These are phyloP conservation scores for Pycnomerus fuliginosus DNA, from an alignment of 2,888 invertebrate species.

Conservation along the genomic window DNA sequence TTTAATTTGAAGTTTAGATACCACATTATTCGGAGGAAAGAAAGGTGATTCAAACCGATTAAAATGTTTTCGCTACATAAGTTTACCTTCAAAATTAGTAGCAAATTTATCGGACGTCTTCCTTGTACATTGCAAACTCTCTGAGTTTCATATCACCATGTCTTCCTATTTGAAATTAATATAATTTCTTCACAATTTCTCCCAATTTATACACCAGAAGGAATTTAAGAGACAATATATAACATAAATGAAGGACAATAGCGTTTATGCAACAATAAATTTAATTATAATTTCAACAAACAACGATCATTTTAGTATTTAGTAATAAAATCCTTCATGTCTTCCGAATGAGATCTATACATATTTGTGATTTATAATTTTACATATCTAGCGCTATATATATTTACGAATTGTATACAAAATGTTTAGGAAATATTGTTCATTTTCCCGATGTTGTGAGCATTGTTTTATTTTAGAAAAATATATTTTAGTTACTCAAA, in stretches of 20 bases:
- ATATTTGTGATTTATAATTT: slow-evolving; percentile 32
- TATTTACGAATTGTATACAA: slow-evolving; percentile 27
- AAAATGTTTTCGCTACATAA: slow-evolving; percentile 20
- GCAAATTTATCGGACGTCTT: slow-evolving; percentile 39
- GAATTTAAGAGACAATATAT: background rate
- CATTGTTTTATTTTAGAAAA: slow-evolving; percentile 15
- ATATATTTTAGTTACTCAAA: slow-evolving; percentile 15
- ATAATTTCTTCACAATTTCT: no score
- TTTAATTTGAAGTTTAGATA: slow-evolving; percentile 15
- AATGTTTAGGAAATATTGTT: slow-evolving; percentile 13
- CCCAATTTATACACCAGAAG: no score
- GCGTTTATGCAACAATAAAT: slow-evolving; percentile 14
- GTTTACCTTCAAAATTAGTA: slow-evolving; percentile 25
- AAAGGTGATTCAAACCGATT: slow-evolving; percentile 31
- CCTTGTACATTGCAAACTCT: slow-evolving; percentile 40
- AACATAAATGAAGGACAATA: slow-evolving; percentile 19
- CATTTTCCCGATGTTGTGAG: slow-evolving; percentile 16
- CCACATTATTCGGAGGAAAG: slow-evolving; percentile 27
- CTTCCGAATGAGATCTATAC: slow-evolving; percentile 39
- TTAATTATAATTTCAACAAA: slow-evolving; percentile 14
- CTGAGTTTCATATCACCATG: slow-evolving; percentile 44
- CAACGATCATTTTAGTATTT: slow-evolving; percentile 26
- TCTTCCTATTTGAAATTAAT: slow-evolving; percentile 35
- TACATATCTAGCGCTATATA: slow-evolving; percentile 24
- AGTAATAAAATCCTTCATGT: slow-evolving; percentile 37